Evolutionary conservation across 2,797 vertebrate genomes (phyloP), one percentile per base, ranked within the genome.

Genomic region (Poeciliopsis gracilis): DNA sequence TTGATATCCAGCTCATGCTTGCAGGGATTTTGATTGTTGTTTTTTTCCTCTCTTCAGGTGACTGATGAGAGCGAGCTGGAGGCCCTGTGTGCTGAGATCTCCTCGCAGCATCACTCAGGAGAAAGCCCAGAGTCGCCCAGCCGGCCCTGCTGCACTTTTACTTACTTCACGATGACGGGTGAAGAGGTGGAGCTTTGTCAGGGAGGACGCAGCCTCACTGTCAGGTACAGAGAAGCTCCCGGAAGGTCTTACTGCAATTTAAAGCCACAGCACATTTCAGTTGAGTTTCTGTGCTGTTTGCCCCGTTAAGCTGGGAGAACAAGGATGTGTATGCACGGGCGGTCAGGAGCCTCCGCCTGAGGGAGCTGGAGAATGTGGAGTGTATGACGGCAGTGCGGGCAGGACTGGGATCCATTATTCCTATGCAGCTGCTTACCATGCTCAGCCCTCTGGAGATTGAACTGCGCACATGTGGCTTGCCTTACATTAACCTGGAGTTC

Each of bases 401-500:
- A 0, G 98, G 98, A 0, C 96, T 99, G 28, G 96, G 95, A 76
- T 96, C 98, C 51, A 98, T 99, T 90, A 98, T 99, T 49, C 98
- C 98, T 30, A 93, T 99, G 90, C 98, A 99, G 95, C 95, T 99
- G n/a, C 97, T 99, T 51, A 99, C 97, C 75, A 95, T 95, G 0
- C 96, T 99, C 86, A 98, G 96, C 53, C 97, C 98, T 0, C 92
- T 97, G 3, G 98, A 99, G 95, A 96, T 98, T 95, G 98, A 99
- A 93, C 95, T 99, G 83, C 96, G 98, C 75, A 99, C 98, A 2
- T 99, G 98, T 0, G 98, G 98, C 69, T 95, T 99, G 82, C 98
- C 98, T 0, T 97, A 97, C 92, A 97, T 99, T 91, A 99, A 97
- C 95, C 95, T 99, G 87, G 98, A 99, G 93, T 99, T 99, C 86